Base-by-base conservation (phyloP, 2,888 invertebrate genomes). In the Ormyrus rosae region DNA sequence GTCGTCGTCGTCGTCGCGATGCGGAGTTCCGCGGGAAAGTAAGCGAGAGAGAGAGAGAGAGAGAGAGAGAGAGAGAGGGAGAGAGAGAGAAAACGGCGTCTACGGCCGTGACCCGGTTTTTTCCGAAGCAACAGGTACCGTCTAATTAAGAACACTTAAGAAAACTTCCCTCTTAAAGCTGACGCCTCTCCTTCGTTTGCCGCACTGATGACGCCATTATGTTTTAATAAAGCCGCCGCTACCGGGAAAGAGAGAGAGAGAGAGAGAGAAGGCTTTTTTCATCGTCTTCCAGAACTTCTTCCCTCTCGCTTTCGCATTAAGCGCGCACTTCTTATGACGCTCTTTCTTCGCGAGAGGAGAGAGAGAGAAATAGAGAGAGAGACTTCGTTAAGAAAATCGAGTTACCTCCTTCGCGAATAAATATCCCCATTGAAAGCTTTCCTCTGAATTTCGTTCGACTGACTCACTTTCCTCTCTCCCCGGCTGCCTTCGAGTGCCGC, bases 61-160 rank as follows among this genome's bases (percentile, higher is more conserved):
- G n/a, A n/a, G n/a, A n/a, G 61, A 61, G 60, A 55, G 34, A 61
- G 61, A 61, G 60, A 55, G 34, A 61, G n/a, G n/a, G 71, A 46
- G 64, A 58, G 76, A 48, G 69, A 70, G 45, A 58, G 68, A 64
- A 68, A 72, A 74, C 65, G 87, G 85, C 85, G 88, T 87, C 88
- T 88, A 88, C 88, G 90, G 87, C 90, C 90, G 86, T 91, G 90
- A 91, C 90, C 90, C 85, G 87, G 89, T 91, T 90, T 91, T 91
- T 91, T 91, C 90, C 88, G 89, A 90, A 90, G 90, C 90, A 91
- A 91, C 90, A 91, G 90, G 90, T 91, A 87, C 88, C 89, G 89
- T 90, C 90, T 91, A 91, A 91, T 91, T 91, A 91, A 90, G 90
- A 90, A 90, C 90, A 90, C 90, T 91, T 91, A 91, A 90, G 90